Base-by-base conservation (phyloP, 2,888 invertebrate species). In the Tetragonisca angustula region DNA sequence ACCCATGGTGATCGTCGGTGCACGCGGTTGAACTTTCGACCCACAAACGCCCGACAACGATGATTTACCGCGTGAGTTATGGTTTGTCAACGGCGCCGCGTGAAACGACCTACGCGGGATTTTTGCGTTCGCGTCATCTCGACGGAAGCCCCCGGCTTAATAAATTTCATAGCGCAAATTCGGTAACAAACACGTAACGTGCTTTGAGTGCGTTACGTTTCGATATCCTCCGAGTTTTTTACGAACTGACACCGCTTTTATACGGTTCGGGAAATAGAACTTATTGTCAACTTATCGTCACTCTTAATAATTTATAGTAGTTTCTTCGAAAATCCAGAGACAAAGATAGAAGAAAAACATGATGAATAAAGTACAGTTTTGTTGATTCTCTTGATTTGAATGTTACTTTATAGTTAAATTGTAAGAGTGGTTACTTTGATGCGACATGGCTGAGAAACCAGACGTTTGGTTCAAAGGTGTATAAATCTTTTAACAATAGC, bases 21-120 rank as follows among this genome's bases (percentile, higher is more conserved):
- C 32, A 9, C 61, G 67, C 52, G 21, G 64, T 13, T 80, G 81
- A 80, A 81, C 81, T 81, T 81, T 81, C 81, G 81, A 81, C 81
- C 81, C 69, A 81, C 68, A 80, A 81, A 81, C 73, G 65, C 49
- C 49, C 24, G 62, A 36, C 17, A 19, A 4, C 36, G 56, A 62
- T 80, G 81, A 80, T 80, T 80, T 69, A 56, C 67, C 67, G 67
- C 32, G 32, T 32, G 32, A 79, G n/a, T 72, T 68, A 68, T 54
- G 67, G 71, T 67, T 67, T 67, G 79, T 81, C 61, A 54, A 64
- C 69, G n/a, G 50, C 49, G 52, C 21, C n/a, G 79, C 17, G 56
- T 15, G 49, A 77, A 80, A 50, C 21, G 11, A 52, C 54, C 24
- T 62, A n/a, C 77, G 1, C 76, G 65, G 19, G 36, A 70, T 70